Percentiles rank a stretch among this genome's conserved stretches.
Evolutionary conservation across 2,888 invertebrate species (phyloP).

Genomic region (Aspidiotus rigidus): DNA sequence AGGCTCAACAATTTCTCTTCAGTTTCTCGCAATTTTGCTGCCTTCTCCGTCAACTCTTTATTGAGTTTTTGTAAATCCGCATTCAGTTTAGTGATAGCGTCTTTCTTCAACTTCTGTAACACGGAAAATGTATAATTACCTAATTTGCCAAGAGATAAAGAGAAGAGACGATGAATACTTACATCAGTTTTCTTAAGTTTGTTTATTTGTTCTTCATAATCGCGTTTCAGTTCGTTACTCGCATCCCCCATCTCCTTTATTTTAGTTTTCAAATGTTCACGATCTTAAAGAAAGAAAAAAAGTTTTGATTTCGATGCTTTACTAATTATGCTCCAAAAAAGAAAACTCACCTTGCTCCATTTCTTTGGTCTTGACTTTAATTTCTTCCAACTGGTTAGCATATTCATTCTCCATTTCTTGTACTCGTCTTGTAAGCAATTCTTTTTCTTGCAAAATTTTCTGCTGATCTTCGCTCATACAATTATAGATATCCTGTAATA

Average conservation of each 20-base stretch:
- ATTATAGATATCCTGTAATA: conserved; percentile 26
- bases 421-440: conserved; percentile 9
- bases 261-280: background rate
- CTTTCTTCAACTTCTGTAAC: conserved; percentile 19
- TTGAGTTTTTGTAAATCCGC: conserved; percentile 19
- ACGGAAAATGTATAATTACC: too few relatives aligned
- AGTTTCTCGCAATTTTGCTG: conserved; percentile 9
- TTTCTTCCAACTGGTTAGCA: background rate
- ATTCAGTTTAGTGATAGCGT: conserved; percentile 12
- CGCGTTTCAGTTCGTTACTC: background rate
- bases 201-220: conserved; percentile 9
- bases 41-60: conserved; percentile 18
- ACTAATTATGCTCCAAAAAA: background rate
- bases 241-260: conserved; percentile 1
- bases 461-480: conserved; percentile 26
- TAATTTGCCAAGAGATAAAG: too few relatives aligned
- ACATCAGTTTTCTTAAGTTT: conserved; percentile 24
- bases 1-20: conserved; percentile 24
- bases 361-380: background rate
- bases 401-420: conserved; percentile 16
- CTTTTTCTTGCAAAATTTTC: conserved; percentile 24
- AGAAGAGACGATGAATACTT: background rate
- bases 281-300: too few relatives aligned
- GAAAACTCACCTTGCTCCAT: conserved; percentile 16
- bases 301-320: too few relatives aligned